Conservation (phyloP, 2,113 vertebrate genomes). For the Arenaria interpres region DNA sequence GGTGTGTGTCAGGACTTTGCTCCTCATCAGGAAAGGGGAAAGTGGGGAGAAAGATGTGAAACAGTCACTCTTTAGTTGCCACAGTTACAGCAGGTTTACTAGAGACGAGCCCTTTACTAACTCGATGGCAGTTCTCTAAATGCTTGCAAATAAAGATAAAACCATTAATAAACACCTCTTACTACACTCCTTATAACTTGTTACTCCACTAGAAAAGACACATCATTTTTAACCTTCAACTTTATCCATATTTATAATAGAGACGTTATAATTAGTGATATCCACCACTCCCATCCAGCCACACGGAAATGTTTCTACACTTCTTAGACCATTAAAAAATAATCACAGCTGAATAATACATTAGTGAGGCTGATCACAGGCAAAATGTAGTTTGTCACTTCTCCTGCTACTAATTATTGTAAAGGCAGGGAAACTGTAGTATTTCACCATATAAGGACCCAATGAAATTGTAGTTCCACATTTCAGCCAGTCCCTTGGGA, state of each 20-base stretch:
- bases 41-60: not conserved
- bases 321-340: constrained; percentile 10
- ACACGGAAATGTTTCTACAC: not conserved
- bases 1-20: not conserved
- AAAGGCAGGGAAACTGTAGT: not conserved
- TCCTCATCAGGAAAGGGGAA: not conserved
- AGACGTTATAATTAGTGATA: not conserved
- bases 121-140: not conserved
- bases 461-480: fast-evolving
- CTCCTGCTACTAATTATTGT: not conserved
- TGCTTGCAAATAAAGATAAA: not conserved
- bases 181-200: not conserved
- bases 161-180: not conserved
- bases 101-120: not conserved
- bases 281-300: not conserved
- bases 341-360: not conserved
- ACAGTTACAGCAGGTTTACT: not conserved
- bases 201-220: not conserved
- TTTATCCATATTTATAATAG: not conserved
- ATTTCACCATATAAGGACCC: not conserved
- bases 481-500: not conserved
- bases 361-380: not conserved
- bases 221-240: not conserved
- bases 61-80: not conserved
- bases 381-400: not conserved